Evolutionary conservation across 2,797 vertebrate genomes (phyloP).

Genomic region (Arrhamphus sclerolepis): DNA sequence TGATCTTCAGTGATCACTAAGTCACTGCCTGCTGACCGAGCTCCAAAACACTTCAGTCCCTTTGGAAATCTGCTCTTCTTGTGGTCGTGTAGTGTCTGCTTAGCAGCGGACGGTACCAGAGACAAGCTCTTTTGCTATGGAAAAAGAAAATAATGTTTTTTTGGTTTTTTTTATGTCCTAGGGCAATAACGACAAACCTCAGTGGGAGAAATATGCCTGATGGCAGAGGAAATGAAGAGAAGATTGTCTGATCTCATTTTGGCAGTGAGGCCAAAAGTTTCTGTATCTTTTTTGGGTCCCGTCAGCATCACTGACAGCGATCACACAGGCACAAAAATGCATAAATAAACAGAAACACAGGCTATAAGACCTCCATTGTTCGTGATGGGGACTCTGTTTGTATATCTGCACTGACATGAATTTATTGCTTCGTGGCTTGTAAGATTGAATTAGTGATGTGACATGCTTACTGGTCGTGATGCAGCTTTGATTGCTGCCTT

Average conservation of each 20-base stretch:
- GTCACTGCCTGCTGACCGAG: constrained; percentile 30
- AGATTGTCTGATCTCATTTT: constrained; percentile 74
- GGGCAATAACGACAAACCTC: constrained; percentile 50
- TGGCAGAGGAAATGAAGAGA: constrained; percentile 65
- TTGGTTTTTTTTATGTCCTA: constrained; percentile 30
- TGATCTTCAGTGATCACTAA: constrained; percentile 50
- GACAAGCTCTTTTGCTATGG: constrained; percentile 5
- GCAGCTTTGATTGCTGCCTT: constrained; percentile 66
- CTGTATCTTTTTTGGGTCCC: constrained; percentile 40
- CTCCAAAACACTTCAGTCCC: constrained; percentile 37
- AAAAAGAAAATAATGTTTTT: constrained; percentile 27
- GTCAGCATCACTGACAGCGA: constrained; percentile 49
- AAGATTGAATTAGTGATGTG: constrained; percentile 80
- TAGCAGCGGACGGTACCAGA: constrained; percentile 2
- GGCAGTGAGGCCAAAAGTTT: constrained; percentile 47
- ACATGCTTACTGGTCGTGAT: constrained; percentile 63
- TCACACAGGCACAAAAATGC: constrained; percentile 43
- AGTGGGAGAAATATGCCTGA: constrained; percentile 39
- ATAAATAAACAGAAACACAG: constrained; percentile 41
- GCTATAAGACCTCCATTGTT: constrained; percentile 39
- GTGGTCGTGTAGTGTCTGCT: constrained; percentile 11
- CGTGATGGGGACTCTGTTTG: constrained; percentile 55
- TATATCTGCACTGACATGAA: constrained; percentile 76
- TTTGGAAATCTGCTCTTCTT: no score
- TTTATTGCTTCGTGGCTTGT: constrained; percentile 80